Evolutionary conservation across 2,113 vertebrate genomes (phyloP).

Genomic region (Podiceps cristatus): DNA sequence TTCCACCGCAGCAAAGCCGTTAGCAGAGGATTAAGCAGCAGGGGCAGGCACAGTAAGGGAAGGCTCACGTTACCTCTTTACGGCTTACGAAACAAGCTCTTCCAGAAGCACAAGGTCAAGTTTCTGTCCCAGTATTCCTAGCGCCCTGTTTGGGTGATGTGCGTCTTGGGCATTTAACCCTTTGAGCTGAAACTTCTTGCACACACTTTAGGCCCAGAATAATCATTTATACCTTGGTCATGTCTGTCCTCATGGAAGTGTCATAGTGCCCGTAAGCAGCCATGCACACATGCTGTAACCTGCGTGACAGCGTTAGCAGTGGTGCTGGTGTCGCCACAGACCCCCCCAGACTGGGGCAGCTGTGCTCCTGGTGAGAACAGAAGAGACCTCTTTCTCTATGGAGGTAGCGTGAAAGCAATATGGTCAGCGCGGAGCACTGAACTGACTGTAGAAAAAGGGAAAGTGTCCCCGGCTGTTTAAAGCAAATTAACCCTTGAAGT

Average conservation of each 20-base stretch:
- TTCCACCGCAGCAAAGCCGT: neutral
- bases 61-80: neutral
- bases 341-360: neutral
- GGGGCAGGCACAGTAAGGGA: neutral
- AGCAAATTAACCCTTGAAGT: neutral
- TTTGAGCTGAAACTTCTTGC: neutral
- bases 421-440: neutral
- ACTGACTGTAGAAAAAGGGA: neutral
- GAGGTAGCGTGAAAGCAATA: neutral
- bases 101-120: neutral
- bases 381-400: neutral
- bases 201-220: neutral
- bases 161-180: neutral
- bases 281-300: fast-evolving
- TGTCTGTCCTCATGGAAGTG: neutral
- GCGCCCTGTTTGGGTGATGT: neutral
- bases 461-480: neutral
- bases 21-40: neutral
- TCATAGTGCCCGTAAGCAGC: neutral
- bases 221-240: neutral
- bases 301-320: fast-evolving
- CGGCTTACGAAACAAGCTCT: neutral
- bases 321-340: neutral
- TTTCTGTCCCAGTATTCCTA: neutral
- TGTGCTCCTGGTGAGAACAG: neutral